Evolutionary conservation across 1,140 invertebrate species (phyloP), one percentile per base, ranked within the genome.

Genomic region (Pseudomyrmex dendroicus): DNA sequence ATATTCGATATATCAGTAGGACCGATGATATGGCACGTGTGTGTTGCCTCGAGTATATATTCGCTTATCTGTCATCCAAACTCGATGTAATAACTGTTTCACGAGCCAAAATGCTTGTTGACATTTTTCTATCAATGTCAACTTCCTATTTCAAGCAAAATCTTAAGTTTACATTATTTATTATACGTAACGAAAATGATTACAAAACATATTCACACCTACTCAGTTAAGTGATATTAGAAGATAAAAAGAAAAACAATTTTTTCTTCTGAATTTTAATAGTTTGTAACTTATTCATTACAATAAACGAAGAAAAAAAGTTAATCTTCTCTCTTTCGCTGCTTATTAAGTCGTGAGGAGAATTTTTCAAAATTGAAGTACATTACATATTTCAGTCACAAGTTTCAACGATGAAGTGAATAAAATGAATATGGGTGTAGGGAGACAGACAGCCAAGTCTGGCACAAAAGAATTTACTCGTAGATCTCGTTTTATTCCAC

Each of bases 1-100:
- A 88, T 84, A 85, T 88, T 90, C 86, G 77, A 86, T 88, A 78
- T 73, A 62, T 74, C 68, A 62, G 35, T 48, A 50, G 76, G 70
- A 64, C 57, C 67, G 46, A 63, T 59, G 73, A 73, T 59, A 67
- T 59, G 68, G 62, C 66, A 77, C 44, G 50, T 67, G 63, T 54
- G 63, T 80, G 76, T 80, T 80, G 54, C 66, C 66, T 48, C 48
- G 57, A 64, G 20, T 82, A 82, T 74, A 73, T 35, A 82, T 82
- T 74, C 78, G 68, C 50, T 74, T 82, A 82, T 82, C 48, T 68
- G 70, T 82, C 78, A 82, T 56, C 70, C 78, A 82, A 82, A 73
- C 78, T 63, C 5, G 13, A 52, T 57, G 67, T 82, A 82, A 82
- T 82, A 82, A 82, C 78, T 72, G 54, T 80, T 80, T 70, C 54